Evolutionary conservation across 2,888 invertebrate genomes (phyloP).

Genomic region (Cancer borealis): DNA sequence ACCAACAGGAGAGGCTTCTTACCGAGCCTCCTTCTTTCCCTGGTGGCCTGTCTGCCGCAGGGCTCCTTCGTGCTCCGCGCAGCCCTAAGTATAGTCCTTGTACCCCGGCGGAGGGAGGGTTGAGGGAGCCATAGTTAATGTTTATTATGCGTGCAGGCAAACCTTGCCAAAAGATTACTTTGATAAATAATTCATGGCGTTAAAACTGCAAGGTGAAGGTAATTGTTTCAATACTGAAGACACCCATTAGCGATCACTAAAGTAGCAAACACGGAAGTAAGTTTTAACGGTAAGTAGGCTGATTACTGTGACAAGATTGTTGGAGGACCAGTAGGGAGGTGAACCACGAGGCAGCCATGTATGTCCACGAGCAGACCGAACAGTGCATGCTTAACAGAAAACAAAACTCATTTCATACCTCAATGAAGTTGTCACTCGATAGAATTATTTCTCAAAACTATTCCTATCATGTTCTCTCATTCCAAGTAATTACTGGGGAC

Average conservation of each 20-base stretch:
- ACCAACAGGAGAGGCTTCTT: constrained; percentile 33
- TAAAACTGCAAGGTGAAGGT: too few species aligned
- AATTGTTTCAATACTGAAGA: not conserved
- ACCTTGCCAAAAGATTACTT: too few species aligned
- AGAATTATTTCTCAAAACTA: not conserved
- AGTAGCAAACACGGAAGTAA: not conserved
- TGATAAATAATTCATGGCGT: too few species aligned
- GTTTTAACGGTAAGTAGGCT: not conserved
- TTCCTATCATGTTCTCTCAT: not conserved
- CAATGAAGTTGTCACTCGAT: not conserved
- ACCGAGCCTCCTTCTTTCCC: not conserved
- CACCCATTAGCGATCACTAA: not conserved
- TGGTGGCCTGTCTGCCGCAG: not conserved
- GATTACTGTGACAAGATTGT: not conserved
- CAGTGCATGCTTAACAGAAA: not conserved
- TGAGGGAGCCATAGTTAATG: not conserved
- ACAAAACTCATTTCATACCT: not conserved
- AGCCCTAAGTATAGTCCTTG: not conserved
- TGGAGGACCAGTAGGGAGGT: not conserved
- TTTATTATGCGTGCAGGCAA: too few species aligned
- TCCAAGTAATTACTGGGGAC: not conserved
- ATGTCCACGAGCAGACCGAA: not conserved
- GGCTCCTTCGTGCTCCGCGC: not conserved
- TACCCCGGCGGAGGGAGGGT: not conserved
- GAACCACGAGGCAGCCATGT: not conserved